Conservation (phyloP, 2,888 invertebrate species). For the Eurytoma californica region DNA sequence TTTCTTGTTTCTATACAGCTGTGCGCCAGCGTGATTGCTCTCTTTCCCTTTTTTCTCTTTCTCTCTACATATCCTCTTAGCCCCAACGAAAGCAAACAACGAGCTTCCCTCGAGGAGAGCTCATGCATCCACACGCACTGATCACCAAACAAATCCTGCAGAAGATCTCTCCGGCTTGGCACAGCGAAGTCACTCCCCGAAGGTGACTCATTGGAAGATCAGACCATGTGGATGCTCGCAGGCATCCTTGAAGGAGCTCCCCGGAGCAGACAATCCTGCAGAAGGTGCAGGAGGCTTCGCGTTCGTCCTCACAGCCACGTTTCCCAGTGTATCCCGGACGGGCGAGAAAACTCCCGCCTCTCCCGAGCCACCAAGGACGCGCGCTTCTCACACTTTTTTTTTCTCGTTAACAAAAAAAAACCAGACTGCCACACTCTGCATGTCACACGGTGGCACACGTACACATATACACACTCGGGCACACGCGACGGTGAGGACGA, state of each 20-base stretch:
- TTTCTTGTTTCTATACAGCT: slow-evolving; percentile 27
- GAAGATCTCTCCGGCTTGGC: not conserved
- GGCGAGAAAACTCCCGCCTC: no score
- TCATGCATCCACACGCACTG: not conserved
- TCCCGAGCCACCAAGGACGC: no score
- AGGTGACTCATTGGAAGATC: slow-evolving; percentile 15
- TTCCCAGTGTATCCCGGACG: no score
- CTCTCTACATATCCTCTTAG: not conserved
- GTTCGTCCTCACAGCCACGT: no score
- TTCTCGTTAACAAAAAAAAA: no score
- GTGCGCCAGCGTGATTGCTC: slow-evolving; percentile 46
- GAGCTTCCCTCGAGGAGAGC: slow-evolving; percentile 16
- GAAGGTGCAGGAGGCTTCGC: no score
- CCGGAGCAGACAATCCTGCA: no score
- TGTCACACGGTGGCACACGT: no score
- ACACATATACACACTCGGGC: no score
- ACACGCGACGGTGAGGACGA: no score
- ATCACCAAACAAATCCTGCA: not conserved
- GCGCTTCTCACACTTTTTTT: no score
- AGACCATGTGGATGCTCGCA: slow-evolving; percentile 15
- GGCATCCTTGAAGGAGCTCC: not conserved
- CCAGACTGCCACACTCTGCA: no score
- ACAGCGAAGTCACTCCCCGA: not conserved
- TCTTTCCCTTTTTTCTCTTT: slow-evolving; percentile 27
- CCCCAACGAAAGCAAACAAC: slow-evolving; percentile 15